Base-by-base conservation (phyloP, 2,113 vertebrate species). In the Benitochromis conjunctus region DNA sequence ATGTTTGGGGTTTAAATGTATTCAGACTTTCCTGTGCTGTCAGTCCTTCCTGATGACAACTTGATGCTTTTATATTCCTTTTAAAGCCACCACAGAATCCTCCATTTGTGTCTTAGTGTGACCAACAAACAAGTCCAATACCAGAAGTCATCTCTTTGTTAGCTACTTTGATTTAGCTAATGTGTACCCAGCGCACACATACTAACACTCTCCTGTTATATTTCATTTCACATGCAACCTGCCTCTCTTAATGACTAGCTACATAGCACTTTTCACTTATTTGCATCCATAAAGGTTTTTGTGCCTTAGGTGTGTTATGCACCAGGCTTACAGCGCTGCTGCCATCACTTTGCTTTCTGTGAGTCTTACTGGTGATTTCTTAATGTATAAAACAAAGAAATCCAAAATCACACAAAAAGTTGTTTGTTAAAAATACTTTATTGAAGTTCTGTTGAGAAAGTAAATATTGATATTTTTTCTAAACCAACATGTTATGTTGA, bases 51-150 rank as follows among this genome's bases (percentile, higher is more conserved):
- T 14, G 13, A 14, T 18, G 48, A 51, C 11, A 48, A 48, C 6
- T 4, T n/a, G n/a, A n/a, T 53, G 18, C 18, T 53, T 19, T 53
- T 19, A 53, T 53, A 9, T 4, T 53, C 18, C 7, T 34, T 16
- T 7, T 5, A 57, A 57, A 57, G 4, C 16, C 60, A 24, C 6
- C 31, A 19, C 29, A 60, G 29, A 34, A 4, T 29, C 19, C 24
- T 14, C n/a, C 3, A 24, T 29, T 14, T 14, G 55, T 26, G 26
- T 31, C 10, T 62, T 9, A 10, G 29, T 19, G 29, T 34, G 83
- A 87, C 91, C 87, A 66, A 95, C 92, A 88, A 62, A 8, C 26
- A 29, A 58, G 56, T 29, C 13, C 56, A 5, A 31, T 31, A 58
- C 56, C 56, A 58, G 26, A 58, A 31, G 16, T 5, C 16, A 26